Base-by-base conservation (phyloP, 2,113 vertebrate genomes). In the Bos indicus region DNA sequence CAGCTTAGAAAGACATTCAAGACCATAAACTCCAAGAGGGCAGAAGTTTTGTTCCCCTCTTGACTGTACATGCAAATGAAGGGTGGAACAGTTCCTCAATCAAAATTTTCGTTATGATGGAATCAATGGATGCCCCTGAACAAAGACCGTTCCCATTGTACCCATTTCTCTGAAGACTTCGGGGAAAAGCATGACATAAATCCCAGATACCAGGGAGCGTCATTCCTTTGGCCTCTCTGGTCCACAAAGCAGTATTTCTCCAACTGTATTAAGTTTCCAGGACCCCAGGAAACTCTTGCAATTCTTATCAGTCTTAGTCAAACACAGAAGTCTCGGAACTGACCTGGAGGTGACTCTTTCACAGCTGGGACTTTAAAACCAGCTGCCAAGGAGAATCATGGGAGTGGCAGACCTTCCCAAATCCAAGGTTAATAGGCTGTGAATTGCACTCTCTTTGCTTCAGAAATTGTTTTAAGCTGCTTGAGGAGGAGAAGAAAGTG, bases 391-490 rank as follows among this genome's bases (percentile, higher is more conserved):
- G 84, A 87, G 94, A 59, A 86, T 96, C 52, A 33, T 92, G 90
- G 94, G 94, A 96, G 95, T 80, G 90, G 87, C 91, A 56, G 33
- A 89, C 62, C 85, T 96, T 97, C 96, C 97, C 88, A 96, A 96
- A 98, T 92, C 80, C 97, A 98, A 98, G 94, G 96, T 97, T 94
- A 97, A 97, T 89, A 98, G 94, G 95, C 96, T 97, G 82, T 96
- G 95, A 96, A 94, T 93, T 90, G 94, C 88, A 89, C 94, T 96
- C 97, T 97, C 94, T 85, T 43, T 92, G 74, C 96, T 92, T 96
- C 94, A 96, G 88, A 85, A 96, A 71, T 92, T 98, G 92, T 90
- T 98, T 98, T 97, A 97, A 96, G 71, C 87, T 54, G 90, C 59
- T 36, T 81, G 52, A 43, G 78, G 78, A 97, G 71, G 56, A 95